Conservation (phyloP, 2,113 vertebrate genomes). For the Panurus biarmicus region DNA sequence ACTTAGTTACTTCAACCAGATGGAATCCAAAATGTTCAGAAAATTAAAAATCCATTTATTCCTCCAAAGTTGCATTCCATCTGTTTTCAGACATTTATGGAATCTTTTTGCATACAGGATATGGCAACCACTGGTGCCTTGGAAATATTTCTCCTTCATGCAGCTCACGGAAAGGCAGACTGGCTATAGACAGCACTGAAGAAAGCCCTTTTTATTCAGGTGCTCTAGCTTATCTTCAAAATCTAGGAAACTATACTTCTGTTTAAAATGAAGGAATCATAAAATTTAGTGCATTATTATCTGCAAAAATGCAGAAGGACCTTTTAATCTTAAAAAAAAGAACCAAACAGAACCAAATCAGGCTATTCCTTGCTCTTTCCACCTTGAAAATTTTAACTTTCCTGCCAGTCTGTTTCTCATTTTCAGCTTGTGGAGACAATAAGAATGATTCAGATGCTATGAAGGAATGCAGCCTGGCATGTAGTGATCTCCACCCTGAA, state of each 20-base stretch:
- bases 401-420: constrained; percentile 56
- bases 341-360: not conserved
- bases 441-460: constrained; percentile 58
- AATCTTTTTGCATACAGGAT: constrained; percentile 60
- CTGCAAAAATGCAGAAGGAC: not conserved
- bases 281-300: not conserved
- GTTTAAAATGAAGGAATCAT: not conserved
- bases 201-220: not conserved
- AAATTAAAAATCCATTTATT: constrained; percentile 63
- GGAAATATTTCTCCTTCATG: constrained; percentile 25
- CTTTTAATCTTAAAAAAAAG: not conserved
- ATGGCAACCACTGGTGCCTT: constrained; percentile 39
- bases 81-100: constrained; percentile 57
- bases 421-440: constrained; percentile 57
- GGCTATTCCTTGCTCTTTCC: not conserved
- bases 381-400: constrained; percentile 45
- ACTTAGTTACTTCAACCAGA: constrained; percentile 52
- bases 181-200: not conserved
- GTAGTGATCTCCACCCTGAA: constrained; percentile 26
- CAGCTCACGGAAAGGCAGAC: not conserved
- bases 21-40: constrained; percentile 63
- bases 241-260: not conserved
- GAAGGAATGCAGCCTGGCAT: constrained; percentile 47
- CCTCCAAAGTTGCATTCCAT: constrained; percentile 58
- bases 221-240: constrained; percentile 8